These are phyloP conservation scores for Sinocyclocheilus anshuiensis DNA, from an alignment of 2,113 vertebrate species.

Conservation along the genomic window DNA sequence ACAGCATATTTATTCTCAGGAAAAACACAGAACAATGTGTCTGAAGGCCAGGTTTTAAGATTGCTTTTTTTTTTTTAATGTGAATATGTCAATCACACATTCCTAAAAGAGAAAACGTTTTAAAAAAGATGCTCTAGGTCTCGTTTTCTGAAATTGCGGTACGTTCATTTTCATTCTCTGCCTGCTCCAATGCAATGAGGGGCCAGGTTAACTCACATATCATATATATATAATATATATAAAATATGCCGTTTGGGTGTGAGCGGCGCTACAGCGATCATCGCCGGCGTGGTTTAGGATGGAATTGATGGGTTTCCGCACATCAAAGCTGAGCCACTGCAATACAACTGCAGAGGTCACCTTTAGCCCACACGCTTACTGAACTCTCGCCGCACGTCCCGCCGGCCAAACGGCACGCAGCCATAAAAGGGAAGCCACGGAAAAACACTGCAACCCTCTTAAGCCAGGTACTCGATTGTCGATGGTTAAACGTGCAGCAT, in stretches of 20 bases:
- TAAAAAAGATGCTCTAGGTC: neutral
- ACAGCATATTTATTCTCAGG: constrained; percentile 5
- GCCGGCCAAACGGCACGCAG: constrained; percentile 51
- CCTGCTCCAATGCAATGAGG: constrained; percentile 68
- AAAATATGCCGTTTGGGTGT: constrained; percentile 79
- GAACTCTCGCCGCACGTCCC: constrained; percentile 69
- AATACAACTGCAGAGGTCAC: constrained; percentile 79
- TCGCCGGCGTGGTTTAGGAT: constrained; percentile 63
- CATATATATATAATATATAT: constrained; percentile 86
- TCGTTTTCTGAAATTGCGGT: neutral
- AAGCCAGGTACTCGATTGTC: constrained; percentile 8
- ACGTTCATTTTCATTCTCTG: constrained; percentile 45
- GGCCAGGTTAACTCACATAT: constrained; percentile 83
- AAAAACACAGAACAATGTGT: neutral
- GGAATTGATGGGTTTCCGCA: constrained; percentile 45
- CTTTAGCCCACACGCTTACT: constrained; percentile 71
- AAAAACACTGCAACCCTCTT: constrained; percentile 20
- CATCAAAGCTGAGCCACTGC: constrained; percentile 70
- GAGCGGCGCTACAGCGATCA: constrained; percentile 69
- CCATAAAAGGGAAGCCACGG: neutral
- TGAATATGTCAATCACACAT: neutral
- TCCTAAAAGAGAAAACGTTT: neutral
- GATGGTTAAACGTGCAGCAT: constrained; percentile 64
- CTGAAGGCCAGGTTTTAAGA: constrained; percentile 6
- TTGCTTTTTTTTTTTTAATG: neutral